Base-by-base conservation (phyloP, 1,140 invertebrate genomes). In the Solenopsis invicta region DNA sequence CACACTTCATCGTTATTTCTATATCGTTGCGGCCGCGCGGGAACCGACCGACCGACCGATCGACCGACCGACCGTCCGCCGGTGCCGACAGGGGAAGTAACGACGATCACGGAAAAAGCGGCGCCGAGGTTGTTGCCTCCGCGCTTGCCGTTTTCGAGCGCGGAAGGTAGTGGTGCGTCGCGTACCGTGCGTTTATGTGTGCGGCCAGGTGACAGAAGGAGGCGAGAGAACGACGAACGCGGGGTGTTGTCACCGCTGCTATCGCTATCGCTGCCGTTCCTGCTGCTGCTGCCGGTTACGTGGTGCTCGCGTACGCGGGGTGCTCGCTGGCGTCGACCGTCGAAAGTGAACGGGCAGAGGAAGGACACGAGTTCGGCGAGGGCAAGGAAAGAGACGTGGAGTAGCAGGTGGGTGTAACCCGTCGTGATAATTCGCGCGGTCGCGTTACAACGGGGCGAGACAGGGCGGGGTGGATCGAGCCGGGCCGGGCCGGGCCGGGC, bases 321-420 rank as follows among this genome's bases (percentile, higher is more conserved):
- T 71, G 24, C 16, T 76, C 37, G 50, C 62, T 52, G 54, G 48
- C 86, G 62, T 62, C 75, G 45, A 61, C 52, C 16, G 10, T 6
- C 71, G 54, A 54, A 61, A 50, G 77, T n/a, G 13, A 12, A 37
- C 37, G 34, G 41, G 29, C 13, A n/a, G 1, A 74, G 18, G 54
- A 62, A 0, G n/a, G 45, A 62, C 52, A 41, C 72, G 56, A 50
- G 77, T 9, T 18, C 61, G 54, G 1, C 4, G 9, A 61, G 76
- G 29, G 29, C 29, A 29, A 34, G 34, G 77, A 59, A 21, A 62
- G 10, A 29, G 50, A 81, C 66, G 54, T 77, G 76, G 52, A 75
- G 66, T 85, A 91, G 56, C 91, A 93, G 92, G 92, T 93, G 90
- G 87, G 92, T 93, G 87, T 88, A 77, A 86, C 85, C 82, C 52